Percentiles rank a stretch among this genome's conserved stretches.
These are phyloP conservation scores for Brachyhypopomus gauderio DNA, from an alignment of 2,113 vertebrate genomes.

Conservation along the genomic window DNA sequence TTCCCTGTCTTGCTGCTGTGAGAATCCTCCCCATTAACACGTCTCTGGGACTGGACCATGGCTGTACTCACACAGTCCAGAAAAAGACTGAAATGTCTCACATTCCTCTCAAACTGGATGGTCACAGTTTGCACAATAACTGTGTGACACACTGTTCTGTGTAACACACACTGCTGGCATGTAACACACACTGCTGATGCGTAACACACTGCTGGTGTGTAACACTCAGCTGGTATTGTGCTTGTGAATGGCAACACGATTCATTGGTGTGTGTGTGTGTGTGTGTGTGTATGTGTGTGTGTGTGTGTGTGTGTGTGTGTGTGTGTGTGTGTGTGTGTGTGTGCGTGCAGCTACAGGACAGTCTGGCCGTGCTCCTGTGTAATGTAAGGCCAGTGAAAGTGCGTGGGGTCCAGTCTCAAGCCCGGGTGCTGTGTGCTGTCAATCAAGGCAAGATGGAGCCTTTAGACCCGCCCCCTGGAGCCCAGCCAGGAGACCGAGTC, in stretches of 20 bases:
- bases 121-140: no score
- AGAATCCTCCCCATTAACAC: no score
- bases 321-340: slow-evolving; percentile 29
- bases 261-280: background rate
- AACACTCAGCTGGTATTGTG: no score
- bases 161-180: no score
- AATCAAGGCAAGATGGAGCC: slow-evolving; percentile 72
- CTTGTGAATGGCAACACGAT: no score
- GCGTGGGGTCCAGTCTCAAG: slow-evolving; percentile 87
- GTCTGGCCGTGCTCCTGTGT: slow-evolving; percentile 76
- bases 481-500: slow-evolving; percentile 88
- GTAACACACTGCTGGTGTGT: no score
- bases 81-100: no score
- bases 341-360: slow-evolving; percentile 56
- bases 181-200: background rate
- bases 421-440: slow-evolving; percentile 87
- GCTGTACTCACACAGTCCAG: no score
- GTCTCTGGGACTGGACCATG: no score
- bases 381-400: slow-evolving; percentile 89
- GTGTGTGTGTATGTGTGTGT: background rate
- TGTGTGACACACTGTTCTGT: background rate
- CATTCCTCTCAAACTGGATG: no score
- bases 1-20: no score
- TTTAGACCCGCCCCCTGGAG: slow-evolving; percentile 81
- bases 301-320: background rate